A percentile compares a stretch with the other conserved stretches of the same genome.
phyloP scores from a whole-genome alignment of 2,797 vertebrate genomes.

The Dallia pectoralis region DNA sequence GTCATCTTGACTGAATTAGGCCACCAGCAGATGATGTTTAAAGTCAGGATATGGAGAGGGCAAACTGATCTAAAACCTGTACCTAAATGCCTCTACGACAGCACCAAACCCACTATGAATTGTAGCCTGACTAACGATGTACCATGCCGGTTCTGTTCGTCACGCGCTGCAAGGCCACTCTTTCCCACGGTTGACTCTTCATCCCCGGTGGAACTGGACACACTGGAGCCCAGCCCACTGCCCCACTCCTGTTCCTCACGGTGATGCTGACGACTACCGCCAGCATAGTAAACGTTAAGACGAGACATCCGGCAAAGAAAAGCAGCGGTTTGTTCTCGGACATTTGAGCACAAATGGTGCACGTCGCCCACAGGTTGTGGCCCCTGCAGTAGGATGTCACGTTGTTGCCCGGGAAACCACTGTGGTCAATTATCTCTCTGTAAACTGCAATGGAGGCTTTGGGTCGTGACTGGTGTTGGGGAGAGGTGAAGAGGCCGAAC shows the following conservation, averaged over 20 bases:
- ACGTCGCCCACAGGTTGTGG: conserved; percentile 42
- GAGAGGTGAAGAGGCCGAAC: conserved; percentile 87
- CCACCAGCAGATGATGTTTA: background rate
- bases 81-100: conserved; percentile 7
- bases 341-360: conserved; percentile 73
- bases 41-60: background rate
- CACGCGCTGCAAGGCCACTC: conserved; percentile 20
- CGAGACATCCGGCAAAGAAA: conserved; percentile 83
- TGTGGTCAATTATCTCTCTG: conserved; percentile 74
- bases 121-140: background rate
- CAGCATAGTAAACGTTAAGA: conserved; percentile 75
- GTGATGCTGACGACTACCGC: conserved; percentile 66
- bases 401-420: conserved; percentile 73
- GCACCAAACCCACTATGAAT: background rate
- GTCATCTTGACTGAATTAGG: no score
- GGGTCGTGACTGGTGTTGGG: conserved; percentile 75
- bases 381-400: conserved; percentile 54
- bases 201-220: conserved; percentile 26
- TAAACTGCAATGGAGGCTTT: conserved; percentile 84
- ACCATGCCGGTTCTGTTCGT: conserved; percentile 21
- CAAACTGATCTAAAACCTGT: conserved; percentile 33
- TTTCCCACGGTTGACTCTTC: conserved; percentile 30
- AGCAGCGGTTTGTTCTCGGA: conserved; percentile 80
- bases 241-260: conserved; percentile 53
- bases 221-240: conserved; percentile 41